Evolutionary conservation across 1,140 invertebrate species (phyloP).

Genomic region (Aphelinus atriplicis): DNA sequence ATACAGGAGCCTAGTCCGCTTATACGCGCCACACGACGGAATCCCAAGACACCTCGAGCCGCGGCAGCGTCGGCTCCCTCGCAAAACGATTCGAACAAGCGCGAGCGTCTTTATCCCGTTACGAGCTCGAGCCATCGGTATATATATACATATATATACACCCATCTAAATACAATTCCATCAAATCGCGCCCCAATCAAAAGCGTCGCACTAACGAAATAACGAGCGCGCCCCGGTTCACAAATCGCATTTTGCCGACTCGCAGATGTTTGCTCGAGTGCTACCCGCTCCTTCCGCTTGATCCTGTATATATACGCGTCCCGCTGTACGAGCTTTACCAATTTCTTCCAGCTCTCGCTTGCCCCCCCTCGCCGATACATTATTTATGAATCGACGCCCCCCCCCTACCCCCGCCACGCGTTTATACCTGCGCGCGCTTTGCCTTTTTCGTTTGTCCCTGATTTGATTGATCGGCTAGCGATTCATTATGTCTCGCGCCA

Average conservation of each 20-base stretch:
- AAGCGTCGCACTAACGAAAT: conserved; percentile 60
- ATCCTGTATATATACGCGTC: conserved; percentile 20
- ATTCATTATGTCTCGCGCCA: not conserved
- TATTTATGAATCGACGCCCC: conserved; percentile 26
- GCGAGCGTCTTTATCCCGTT: too few relatives aligned
- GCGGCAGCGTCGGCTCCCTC: not conserved
- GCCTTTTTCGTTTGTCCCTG: too few relatives aligned
- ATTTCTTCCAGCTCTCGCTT: conserved; percentile 29
- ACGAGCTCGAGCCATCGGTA: too few relatives aligned
- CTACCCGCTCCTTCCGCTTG: conserved; percentile 42
- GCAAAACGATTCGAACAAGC: too few relatives aligned
- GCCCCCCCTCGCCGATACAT: conserved; percentile 9
- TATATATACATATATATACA: too few relatives aligned
- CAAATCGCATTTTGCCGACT: conserved; percentile 18
- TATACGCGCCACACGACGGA: not conserved
- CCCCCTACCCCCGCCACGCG: too few relatives aligned
- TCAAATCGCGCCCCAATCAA: conserved; percentile 59
- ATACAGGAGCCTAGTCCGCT: too few relatives aligned
- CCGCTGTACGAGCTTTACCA: conserved; percentile 17
- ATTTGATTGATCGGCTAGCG: too few relatives aligned
- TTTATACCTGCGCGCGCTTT: too few relatives aligned
- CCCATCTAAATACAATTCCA: conserved; percentile 54
- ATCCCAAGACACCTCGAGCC: too few relatives aligned
- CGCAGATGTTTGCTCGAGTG: conserved; percentile 43
- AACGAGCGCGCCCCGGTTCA: conserved; percentile 45